Conservation (phyloP, 2,797 vertebrate genomes). For the Coendou prehensilis region DNA sequence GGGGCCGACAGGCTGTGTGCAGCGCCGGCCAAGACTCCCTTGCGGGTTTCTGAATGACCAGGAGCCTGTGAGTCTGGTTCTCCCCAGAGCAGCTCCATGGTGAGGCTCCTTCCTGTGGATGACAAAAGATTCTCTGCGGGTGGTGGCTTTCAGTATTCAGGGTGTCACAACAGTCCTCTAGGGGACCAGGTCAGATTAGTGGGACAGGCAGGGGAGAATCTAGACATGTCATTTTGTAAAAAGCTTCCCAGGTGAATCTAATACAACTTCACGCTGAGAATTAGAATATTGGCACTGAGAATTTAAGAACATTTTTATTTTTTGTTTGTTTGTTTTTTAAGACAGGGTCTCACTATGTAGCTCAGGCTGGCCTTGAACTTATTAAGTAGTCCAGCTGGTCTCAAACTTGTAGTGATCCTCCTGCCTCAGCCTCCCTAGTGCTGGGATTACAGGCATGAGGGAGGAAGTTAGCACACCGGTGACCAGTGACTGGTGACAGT, state of each 20-base stretch:
- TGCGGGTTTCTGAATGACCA: not conserved
- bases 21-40: not conserved
- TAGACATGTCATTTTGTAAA: not conserved
- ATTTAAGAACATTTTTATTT: not conserved
- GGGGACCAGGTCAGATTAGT: not conserved
- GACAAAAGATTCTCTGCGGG: not conserved
- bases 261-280: not conserved
- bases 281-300: slow-evolving; percentile 26
- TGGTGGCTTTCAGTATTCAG: not conserved
- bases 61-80: not conserved
- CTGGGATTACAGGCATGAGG: not conserved
- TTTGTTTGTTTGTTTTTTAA: not conserved
- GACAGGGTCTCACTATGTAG: not conserved
- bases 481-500: not conserved
- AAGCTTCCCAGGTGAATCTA: not conserved
- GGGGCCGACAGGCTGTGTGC: not conserved
- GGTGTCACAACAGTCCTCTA: not conserved
- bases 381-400: not conserved
- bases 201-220: not conserved
- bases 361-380: not conserved
- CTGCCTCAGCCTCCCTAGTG: not conserved
- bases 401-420: not conserved
- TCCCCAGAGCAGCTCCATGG: not conserved
- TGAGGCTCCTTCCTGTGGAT: not conserved
- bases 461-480: not conserved